A percentile compares a stretch with the other conserved stretches of the same genome.
These are phyloP conservation scores for Rhingia campestris DNA, from an alignment of 2,888 invertebrate species.

Conservation along the genomic window DNA sequence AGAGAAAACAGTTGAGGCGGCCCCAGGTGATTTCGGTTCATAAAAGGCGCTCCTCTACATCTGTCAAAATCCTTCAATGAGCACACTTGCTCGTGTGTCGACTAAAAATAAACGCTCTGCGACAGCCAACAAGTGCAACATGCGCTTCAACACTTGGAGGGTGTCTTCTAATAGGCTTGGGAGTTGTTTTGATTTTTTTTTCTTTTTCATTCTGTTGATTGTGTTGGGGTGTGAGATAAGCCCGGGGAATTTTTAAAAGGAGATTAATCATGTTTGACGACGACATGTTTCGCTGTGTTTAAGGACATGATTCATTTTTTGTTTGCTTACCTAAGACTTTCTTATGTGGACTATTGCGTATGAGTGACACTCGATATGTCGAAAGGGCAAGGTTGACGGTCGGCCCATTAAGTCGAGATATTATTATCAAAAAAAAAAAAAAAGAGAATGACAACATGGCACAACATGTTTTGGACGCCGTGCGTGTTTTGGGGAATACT, in stretches of 20 bases:
- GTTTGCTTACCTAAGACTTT: constrained; percentile 36
- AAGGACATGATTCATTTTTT: constrained; percentile 16
- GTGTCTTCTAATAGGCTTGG: neutral
- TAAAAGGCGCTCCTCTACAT: constrained; percentile 19
- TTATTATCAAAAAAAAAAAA: constrained; percentile 10
- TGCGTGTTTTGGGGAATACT: constrained; percentile 1
- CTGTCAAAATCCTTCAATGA: constrained; percentile 35
- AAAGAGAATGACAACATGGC: constrained; percentile 8
- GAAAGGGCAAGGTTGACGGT: constrained; percentile 48
- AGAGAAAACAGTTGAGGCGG: constrained; percentile 35
- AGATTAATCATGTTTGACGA: constrained; percentile 55
- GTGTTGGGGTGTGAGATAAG: constrained; percentile 30
- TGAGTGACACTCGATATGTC: constrained; percentile 27
- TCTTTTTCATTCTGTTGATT: constrained; percentile 3
- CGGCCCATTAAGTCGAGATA: constrained; percentile 16
- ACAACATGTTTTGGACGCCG: constrained; percentile 11
- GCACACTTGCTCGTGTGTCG: constrained; percentile 50
- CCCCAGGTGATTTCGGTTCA: constrained; percentile 44
- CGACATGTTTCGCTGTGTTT: neutral
- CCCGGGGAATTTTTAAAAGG: constrained; percentile 41
- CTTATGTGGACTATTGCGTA: too few relatives aligned
- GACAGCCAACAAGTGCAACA: constrained; percentile 50
- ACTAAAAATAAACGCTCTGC: constrained; percentile 28
- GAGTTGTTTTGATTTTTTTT: neutral
- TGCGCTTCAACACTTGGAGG: constrained; percentile 17